Percentiles rank a stretch among this genome's conserved stretches.
Evolutionary conservation across 30 jellyfish, hydroid and myxozoan species (phyloP).

Genomic region (Chironex yamaguchii): DNA sequence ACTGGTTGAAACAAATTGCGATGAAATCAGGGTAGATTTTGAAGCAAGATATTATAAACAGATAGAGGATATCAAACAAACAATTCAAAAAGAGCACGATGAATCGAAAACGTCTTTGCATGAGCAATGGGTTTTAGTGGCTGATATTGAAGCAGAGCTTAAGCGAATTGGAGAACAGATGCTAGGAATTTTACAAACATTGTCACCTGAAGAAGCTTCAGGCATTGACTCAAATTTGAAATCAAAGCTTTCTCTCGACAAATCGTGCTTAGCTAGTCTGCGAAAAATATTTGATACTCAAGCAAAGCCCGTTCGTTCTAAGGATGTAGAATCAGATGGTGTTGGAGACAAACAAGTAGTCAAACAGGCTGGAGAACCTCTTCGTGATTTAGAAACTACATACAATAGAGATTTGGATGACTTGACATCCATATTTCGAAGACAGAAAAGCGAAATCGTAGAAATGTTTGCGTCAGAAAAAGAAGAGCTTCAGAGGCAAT

Average conservation of each 20-base stretch:
- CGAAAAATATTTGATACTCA: background rate
- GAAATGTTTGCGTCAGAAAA: slow-evolving; percentile 82
- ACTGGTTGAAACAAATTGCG: slow-evolving; percentile 33
- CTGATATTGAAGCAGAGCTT: slow-evolving; percentile 66
- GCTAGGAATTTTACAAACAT: slow-evolving; percentile 18
- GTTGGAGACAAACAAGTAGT: background rate
- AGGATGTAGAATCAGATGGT: too few species aligned
- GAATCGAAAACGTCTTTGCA: slow-evolving; percentile 36
- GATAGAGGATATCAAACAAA: slow-evolving; percentile 14
- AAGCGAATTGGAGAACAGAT: slow-evolving; percentile 51
- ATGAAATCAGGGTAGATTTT: slow-evolving; percentile 63
- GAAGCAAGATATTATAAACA: slow-evolving; percentile 41
- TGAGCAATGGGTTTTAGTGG: slow-evolving; percentile 71
- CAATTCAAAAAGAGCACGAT: slow-evolving; percentile 33
- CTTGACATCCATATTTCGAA: slow-evolving; percentile 65
- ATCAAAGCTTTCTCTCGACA: background rate
- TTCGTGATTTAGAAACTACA: background rate
- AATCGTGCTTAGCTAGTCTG: background rate
- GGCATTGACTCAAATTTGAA: background rate
- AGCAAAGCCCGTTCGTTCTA: too few species aligned
- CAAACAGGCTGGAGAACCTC: background rate
- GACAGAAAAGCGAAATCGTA: slow-evolving; percentile 84
- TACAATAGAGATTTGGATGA: slow-evolving; percentile 28
- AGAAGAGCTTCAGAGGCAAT: slow-evolving; percentile 57
- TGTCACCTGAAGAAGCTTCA: background rate